phyloP scores from a whole-genome alignment of 2,888 invertebrate species.

The Argyra leucocephala region DNA sequence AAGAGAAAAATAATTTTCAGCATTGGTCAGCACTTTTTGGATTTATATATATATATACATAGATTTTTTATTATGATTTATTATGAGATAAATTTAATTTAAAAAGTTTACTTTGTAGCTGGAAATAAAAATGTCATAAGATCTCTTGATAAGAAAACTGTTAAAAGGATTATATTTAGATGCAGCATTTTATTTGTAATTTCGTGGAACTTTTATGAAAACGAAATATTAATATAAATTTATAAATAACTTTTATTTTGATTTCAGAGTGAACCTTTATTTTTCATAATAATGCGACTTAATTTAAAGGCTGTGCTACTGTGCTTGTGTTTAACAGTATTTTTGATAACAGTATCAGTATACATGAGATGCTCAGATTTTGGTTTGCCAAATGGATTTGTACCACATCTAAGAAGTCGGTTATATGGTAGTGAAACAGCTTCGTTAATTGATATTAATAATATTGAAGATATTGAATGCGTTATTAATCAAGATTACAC shows the following conservation, averaged over 20 bases:
- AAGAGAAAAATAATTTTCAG: no score
- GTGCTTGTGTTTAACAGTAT: slow-evolving; percentile 53
- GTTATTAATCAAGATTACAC: slow-evolving; percentile 80
- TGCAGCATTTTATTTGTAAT: no score
- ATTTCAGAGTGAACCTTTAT: slow-evolving; percentile 37
- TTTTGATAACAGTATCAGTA: slow-evolving; percentile 59
- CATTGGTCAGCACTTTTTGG: no score
- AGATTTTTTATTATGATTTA: no score
- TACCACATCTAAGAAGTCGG: slow-evolving; percentile 34
- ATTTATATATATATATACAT: no score
- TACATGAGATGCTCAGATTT: slow-evolving; percentile 69
- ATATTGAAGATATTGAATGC: slow-evolving; percentile 66
- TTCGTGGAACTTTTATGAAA: no score
- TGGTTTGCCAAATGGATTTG: slow-evolving; percentile 24
- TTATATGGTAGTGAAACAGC: slow-evolving; percentile 29
- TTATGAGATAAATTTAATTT: no score
- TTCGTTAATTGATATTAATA: slow-evolving; percentile 8
- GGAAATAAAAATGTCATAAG: no score
- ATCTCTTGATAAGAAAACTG: no score
- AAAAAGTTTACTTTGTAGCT: no score
- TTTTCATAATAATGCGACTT: slow-evolving; percentile 63
- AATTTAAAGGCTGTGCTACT: slow-evolving; percentile 67
- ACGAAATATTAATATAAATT: no score
- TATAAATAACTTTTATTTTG: neutral
- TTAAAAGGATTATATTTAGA: no score